phyloP scores from a whole-genome alignment of 1,140 invertebrate genomes.

The Pteromalus puparum region DNA sequence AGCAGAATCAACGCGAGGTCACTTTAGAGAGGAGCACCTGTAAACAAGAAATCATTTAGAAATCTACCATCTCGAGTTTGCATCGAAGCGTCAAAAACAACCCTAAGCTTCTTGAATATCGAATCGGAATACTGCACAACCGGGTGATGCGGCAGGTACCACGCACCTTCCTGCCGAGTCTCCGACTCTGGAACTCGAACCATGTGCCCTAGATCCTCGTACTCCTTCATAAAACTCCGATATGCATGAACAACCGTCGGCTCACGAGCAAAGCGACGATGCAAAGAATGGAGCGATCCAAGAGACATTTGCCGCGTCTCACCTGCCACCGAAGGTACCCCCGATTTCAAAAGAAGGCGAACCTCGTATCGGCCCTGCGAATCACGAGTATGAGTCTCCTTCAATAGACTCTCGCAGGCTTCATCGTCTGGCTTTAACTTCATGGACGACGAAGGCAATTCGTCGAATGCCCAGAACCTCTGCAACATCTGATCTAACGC shows the following conservation, averaged over 20 bases:
- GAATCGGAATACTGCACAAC: conserved; percentile 44
- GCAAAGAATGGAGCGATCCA: too few species aligned
- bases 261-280: conserved; percentile 48
- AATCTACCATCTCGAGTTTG: background rate
- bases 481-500: conserved; percentile 13
- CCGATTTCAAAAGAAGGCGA: too few species aligned
- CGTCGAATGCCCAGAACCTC: conserved; percentile 50
- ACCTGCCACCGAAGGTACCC: too few species aligned
- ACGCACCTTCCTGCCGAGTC: background rate
- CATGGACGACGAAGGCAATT: background rate
- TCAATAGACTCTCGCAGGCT: too few species aligned
- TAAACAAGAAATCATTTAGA: conserved; percentile 34
- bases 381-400: too few species aligned
- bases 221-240: conserved; percentile 57
- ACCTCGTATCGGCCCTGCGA: too few species aligned
- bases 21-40: conserved; percentile 20
- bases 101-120: conserved; percentile 41
- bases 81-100: conserved; percentile 53
- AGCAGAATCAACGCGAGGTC: conserved; percentile 35
- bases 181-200: conserved; percentile 26
- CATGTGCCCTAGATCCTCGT: conserved; percentile 59
- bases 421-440: conserved; percentile 35
- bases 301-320: too few species aligned
- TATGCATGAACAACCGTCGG: conserved; percentile 52
- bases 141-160: conserved; percentile 55